Base-by-base conservation (phyloP, 2,113 vertebrate genomes). In the Poeciliopsis prolifica region DNA sequence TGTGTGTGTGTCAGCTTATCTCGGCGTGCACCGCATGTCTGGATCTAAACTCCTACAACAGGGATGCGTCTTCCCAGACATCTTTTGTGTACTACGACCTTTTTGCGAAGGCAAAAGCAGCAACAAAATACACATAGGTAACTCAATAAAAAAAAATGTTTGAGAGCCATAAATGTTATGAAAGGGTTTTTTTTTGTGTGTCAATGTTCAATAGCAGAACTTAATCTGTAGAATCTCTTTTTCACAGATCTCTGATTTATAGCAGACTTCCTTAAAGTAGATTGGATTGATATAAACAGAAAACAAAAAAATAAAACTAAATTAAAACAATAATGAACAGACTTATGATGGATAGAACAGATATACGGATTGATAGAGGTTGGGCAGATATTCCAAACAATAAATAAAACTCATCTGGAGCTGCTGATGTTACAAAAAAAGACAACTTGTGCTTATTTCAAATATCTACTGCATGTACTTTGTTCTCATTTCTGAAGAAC, bases 41-140 rank as follows among this genome's bases (percentile, higher is more conserved):
- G 17, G 13, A 31, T 74, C 54, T n/a, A 22, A 42, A 11, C 37
- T 68, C 40, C 30, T 12, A 61, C n/a, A 69, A 74, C 30, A 70
- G 40, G 75, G 44, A 61, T 8, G 24, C 4, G 12, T n/a, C 26
- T 65, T 68, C 40, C 58, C 63, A n/a, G n/a, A 72, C 61, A 79
- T 72, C 7, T 51, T 75, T 35, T 80, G 37, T 31, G 12, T 31
- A 28, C 2, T 4, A 35, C 13, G 8, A 26, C n/a, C 44, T 37
- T 60, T 51, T 7, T 30, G 40, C 11, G 33, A 44, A 37, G 61
- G 60, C 63, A 54, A 66, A 65, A 67, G 15, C 48, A 22, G 40
- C 40, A 17, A 51, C 67, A 58, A 54, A 65, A 58, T 28, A n/a
- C 24, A 58, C 51, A n/a, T n/a, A 2, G 51, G 51, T 24, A 24